Percentiles rank a stretch among this genome's conserved stretches.
Evolutionary conservation across 2,113 vertebrate genomes (phyloP).

Genomic region (Silurus asotus): DNA sequence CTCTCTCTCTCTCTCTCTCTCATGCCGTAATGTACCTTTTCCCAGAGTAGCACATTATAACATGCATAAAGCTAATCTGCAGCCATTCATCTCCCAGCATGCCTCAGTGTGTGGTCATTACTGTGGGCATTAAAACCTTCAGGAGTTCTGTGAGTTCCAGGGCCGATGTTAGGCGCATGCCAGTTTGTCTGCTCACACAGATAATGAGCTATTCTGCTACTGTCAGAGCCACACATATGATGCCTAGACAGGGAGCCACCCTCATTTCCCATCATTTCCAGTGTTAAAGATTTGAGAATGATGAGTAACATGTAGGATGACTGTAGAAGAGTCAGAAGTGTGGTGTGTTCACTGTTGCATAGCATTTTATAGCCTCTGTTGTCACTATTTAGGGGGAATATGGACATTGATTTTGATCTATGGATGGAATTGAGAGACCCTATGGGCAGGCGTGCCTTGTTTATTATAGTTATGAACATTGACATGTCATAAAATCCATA

Average conservation of each 20-base stretch:
- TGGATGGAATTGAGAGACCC: not conserved
- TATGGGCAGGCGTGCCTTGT: not conserved
- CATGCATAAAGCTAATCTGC: constrained; percentile 36
- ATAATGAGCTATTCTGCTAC: constrained; percentile 42
- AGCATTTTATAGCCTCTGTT: too few species aligned
- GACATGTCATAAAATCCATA: not conserved
- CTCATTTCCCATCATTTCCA: not conserved
- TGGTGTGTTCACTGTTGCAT: not conserved
- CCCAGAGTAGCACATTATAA: constrained; percentile 28
- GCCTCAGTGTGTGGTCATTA: constrained; percentile 48
- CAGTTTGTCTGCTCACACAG: constrained; percentile 37
- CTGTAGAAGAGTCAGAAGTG: not conserved
- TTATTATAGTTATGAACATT: not conserved
- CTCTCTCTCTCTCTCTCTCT: not conserved
- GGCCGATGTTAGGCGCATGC: constrained; percentile 28
- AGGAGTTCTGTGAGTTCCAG: constrained; percentile 37
- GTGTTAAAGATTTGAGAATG: not conserved
- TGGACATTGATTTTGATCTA: not conserved
- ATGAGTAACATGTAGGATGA: not conserved
- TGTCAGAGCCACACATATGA: constrained; percentile 14
- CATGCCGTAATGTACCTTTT: constrained; percentile 20
- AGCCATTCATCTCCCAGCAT: constrained; percentile 35
- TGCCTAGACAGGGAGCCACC: not conserved
- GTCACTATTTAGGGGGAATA: not conserved
- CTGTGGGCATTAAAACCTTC: constrained; percentile 21